phyloP scores from a whole-genome alignment of 1,140 invertebrate species.

The Lepidostoma basale region DNA sequence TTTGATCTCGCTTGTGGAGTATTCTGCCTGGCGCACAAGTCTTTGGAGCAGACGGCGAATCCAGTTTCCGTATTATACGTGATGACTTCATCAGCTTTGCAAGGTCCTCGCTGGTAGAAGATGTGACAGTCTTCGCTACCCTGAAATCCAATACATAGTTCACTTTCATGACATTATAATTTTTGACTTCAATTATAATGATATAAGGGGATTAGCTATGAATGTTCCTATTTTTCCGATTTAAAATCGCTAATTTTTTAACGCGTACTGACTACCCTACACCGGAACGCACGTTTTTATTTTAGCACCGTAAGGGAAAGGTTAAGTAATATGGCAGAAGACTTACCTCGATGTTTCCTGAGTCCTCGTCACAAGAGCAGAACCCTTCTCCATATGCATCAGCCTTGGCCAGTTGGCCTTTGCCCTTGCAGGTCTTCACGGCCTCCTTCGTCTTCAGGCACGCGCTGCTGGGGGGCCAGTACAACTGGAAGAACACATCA shows the following conservation, averaged over 20 bases:
- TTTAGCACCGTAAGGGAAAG: too few species aligned
- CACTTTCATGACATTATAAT: too few species aligned
- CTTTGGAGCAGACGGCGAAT: slow-evolving; percentile 18
- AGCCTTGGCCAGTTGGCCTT: slow-evolving; percentile 1
- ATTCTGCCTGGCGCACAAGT: not conserved
- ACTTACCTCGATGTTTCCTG: not conserved
- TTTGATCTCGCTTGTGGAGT: not conserved
- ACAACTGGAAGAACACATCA: not conserved
- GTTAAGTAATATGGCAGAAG: too few species aligned
- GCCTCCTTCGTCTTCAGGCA: not conserved
- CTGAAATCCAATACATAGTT: slow-evolving; percentile 21
- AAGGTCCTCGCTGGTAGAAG: slow-evolving; percentile 28
- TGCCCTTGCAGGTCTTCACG: not conserved
- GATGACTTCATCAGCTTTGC: slow-evolving; percentile 4
- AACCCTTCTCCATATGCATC: slow-evolving; percentile 5
- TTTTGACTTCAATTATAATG: too few species aligned
- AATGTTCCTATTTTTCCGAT: too few species aligned
- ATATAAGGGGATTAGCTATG: too few species aligned
- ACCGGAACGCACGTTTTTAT: too few species aligned
- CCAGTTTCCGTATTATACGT: slow-evolving; percentile 4
- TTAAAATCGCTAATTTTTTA: too few species aligned
- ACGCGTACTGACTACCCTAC: too few species aligned
- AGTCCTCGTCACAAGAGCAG: slow-evolving; percentile 8
- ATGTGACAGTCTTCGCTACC: slow-evolving; percentile 11
- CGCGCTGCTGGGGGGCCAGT: not conserved